Evolutionary conservation across 2,797 vertebrate genomes (phyloP).

Genomic region (Vultur gryphus): DNA sequence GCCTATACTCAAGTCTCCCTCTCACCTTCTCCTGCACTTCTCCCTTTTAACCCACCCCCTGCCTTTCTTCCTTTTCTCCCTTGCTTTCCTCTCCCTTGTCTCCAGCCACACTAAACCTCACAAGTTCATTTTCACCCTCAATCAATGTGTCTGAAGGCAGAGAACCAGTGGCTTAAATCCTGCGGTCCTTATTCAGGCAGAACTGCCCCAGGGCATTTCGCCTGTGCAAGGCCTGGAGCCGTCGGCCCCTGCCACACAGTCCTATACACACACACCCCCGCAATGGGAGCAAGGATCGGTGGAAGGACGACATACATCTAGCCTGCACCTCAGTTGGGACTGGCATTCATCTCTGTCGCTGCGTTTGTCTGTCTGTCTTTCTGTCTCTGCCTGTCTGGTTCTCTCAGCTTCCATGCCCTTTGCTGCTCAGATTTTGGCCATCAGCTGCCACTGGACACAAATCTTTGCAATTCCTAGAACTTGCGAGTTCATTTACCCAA

Average conservation of each 20-base stretch:
- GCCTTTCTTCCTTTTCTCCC: constrained; percentile 34
- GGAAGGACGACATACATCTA: constrained; percentile 67
- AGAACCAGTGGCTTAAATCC: not conserved
- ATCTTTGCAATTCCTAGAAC: not conserved
- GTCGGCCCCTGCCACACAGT: not conserved
- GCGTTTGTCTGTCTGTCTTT: constrained; percentile 34
- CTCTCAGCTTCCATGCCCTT: constrained; percentile 60
- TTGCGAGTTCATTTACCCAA: not conserved
- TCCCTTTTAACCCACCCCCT: constrained; percentile 11
- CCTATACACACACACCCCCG: not conserved
- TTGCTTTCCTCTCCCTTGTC: not conserved
- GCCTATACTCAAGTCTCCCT: constrained; percentile 39
- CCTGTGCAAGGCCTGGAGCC: not conserved
- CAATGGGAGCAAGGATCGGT: constrained; percentile 57
- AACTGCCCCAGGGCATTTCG: not conserved
- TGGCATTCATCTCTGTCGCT: constrained; percentile 55
- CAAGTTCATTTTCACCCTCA: constrained; percentile 7
- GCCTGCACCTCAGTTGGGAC: constrained; percentile 55
- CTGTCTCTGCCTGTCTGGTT: constrained; percentile 50
- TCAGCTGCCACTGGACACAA: not conserved
- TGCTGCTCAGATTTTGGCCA: constrained; percentile 57
- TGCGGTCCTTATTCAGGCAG: not conserved
- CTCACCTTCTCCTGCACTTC: constrained; percentile 19
- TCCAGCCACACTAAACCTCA: constrained; percentile 53
- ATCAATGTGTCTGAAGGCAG: constrained; percentile 32